Evolutionary conservation across 2,888 invertebrate species (phyloP).

Genomic region (Stomorhina lunata): DNA sequence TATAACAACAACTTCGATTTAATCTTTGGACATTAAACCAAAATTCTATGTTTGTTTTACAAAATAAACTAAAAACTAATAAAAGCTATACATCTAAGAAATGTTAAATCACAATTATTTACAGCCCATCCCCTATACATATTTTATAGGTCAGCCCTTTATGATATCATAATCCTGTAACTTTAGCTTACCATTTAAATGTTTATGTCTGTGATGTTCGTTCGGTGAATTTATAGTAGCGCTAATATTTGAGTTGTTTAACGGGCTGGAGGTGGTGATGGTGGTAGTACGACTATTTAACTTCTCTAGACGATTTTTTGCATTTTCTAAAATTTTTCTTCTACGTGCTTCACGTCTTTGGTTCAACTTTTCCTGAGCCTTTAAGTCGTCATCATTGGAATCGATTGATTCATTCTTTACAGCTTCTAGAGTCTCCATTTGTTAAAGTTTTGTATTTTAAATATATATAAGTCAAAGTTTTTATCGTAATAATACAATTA

Average conservation of each 20-base stretch:
- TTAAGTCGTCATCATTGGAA: slow-evolving; percentile 34
- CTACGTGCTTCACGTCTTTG: slow-evolving; percentile 64
- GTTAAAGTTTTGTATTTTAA: not conserved
- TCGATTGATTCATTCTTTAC: slow-evolving; percentile 23
- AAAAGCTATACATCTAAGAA: not conserved
- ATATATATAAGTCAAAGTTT: not conserved
- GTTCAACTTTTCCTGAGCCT: slow-evolving; percentile 60
- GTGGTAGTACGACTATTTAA: slow-evolving; percentile 48
- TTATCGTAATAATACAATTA: not conserved
- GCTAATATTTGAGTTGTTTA: not conserved
- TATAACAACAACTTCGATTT: no score
- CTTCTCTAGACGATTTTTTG: slow-evolving; percentile 65
- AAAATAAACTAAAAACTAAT: not conserved
- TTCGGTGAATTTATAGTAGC: not conserved
- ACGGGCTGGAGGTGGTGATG: not conserved
- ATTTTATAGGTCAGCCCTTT: not conserved
- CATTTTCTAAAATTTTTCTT: slow-evolving; percentile 66
- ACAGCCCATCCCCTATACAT: not conserved
- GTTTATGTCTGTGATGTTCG: slow-evolving; percentile 13
- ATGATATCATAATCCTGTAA: slow-evolving; percentile 1
- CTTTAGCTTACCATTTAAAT: slow-evolving; percentile 46
- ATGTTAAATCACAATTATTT: not conserved
- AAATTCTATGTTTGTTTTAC: no score
- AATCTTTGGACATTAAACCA: no score
- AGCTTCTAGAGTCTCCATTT: slow-evolving; percentile 45